phyloP scores from a whole-genome alignment of 2,888 invertebrate species.

The Hydraecia micacea region DNA sequence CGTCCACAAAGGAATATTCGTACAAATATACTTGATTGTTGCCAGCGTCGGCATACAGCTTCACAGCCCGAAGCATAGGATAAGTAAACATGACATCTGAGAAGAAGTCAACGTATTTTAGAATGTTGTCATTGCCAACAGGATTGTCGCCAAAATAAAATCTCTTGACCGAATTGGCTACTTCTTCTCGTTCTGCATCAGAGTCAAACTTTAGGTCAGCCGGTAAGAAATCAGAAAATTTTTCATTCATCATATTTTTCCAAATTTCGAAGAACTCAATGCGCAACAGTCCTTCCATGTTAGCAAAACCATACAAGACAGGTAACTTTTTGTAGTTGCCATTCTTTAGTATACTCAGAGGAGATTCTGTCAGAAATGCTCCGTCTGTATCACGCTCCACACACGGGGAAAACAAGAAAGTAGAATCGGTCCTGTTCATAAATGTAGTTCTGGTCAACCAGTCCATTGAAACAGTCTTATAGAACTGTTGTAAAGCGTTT shows the following conservation, averaged over 20 bases:
- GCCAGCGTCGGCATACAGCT: constrained; percentile 71
- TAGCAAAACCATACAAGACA: constrained; percentile 67
- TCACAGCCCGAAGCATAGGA: constrained; percentile 67
- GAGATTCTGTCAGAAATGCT: constrained; percentile 44
- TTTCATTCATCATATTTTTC: constrained; percentile 74
- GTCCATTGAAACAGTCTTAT: constrained; percentile 60
- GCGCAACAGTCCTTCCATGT: constrained; percentile 68
- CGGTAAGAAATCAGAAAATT: constrained; percentile 68
- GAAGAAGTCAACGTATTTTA: constrained; percentile 71
- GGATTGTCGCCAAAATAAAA: constrained; percentile 72
- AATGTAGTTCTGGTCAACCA: constrained; percentile 61
- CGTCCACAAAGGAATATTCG: constrained; percentile 71
- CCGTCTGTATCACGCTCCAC: constrained; percentile 47
- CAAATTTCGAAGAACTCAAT: constrained; percentile 32
- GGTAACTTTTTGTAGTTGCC: constrained; percentile 68
- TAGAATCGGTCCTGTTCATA: constrained; percentile 55
- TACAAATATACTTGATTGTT: constrained; percentile 73
- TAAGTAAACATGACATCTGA: constrained; percentile 68
- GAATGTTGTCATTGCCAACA: constrained; percentile 63
- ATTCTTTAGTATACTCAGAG: constrained; percentile 71
- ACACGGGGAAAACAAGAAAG: constrained; percentile 64
- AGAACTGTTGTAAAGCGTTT: constrained; percentile 74
- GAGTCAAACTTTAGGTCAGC: constrained; percentile 70
- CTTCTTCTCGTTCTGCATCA: constrained; percentile 66
- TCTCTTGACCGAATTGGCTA: constrained; percentile 69